Percentiles rank a stretch among this genome's conserved stretches.
Conservation (phyloP, 1,140 invertebrate genomes). For the Diorhabda carinulata region DNA sequence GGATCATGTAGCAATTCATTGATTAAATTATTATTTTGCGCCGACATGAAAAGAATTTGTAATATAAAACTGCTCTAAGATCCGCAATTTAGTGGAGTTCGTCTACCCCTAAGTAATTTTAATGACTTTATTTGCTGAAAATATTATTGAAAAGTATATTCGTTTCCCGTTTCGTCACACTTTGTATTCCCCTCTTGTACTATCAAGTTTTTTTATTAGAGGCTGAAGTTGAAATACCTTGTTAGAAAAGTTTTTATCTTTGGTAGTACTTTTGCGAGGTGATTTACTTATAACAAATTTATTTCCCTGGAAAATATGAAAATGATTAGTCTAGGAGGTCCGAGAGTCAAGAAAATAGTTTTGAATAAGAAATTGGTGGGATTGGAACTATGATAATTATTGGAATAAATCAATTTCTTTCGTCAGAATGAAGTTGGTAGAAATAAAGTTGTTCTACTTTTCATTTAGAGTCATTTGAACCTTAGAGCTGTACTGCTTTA, state of each 20-base stretch:
- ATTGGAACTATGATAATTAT: too few species aligned
- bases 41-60: constrained; percentile 2
- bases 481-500: too few species aligned
- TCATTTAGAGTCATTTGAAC: too few species aligned
- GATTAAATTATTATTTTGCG: constrained; percentile 3
- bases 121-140: constrained; percentile 18
- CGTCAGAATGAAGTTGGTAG: too few species aligned
- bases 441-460: too few species aligned
- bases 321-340: too few species aligned
- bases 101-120: constrained; percentile 23
- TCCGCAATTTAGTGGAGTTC: constrained; percentile 6
- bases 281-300: too few species aligned
- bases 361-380: too few species aligned
- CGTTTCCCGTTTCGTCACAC: constrained; percentile 4
- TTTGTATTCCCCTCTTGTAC: constrained; percentile 8
- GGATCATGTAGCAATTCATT: neutral
- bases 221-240: constrained; percentile 8
- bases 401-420: too few species aligned
- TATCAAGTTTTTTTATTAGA: constrained; percentile 10
- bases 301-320: too few species aligned
- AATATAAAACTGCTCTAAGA: constrained; percentile 1
- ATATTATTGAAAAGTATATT: constrained; percentile 20
- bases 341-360: too few species aligned
- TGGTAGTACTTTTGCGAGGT: too few species aligned
- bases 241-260: neutral